Percentiles rank a stretch among this genome's conserved stretches.
Evolutionary conservation across 2,113 vertebrate genomes (phyloP).

Genomic region (Phrynosoma blainvillii): DNA sequence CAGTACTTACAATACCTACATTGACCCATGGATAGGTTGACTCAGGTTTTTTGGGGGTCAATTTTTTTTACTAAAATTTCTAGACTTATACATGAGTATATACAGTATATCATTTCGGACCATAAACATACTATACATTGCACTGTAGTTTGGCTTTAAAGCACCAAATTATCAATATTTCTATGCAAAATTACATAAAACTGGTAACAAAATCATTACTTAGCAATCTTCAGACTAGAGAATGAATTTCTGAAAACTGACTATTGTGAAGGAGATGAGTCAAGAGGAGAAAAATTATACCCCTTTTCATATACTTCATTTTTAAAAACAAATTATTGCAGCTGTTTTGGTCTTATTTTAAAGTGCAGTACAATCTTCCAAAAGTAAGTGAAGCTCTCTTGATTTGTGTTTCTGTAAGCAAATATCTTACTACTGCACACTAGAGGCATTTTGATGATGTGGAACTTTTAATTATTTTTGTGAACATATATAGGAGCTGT

Average conservation of each 20-base stretch:
- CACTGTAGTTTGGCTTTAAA: neutral
- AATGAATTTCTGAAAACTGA: neutral
- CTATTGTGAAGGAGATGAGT: neutral
- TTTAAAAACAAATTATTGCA: neutral
- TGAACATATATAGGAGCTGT: neutral
- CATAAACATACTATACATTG: neutral
- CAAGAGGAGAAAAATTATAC: neutral
- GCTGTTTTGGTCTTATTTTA: neutral
- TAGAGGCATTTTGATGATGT: neutral
- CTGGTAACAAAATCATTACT: neutral
- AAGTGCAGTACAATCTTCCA: neutral
- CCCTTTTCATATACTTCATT: neutral
- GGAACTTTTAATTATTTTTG: neutral
- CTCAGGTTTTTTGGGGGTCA: too few relatives aligned
- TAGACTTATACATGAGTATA: too few relatives aligned
- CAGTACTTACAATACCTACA: too few relatives aligned
- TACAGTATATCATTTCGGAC: neutral
- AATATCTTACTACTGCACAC: slow-evolving; percentile 9
- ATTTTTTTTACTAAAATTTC: too few relatives aligned
- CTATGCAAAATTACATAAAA: neutral
- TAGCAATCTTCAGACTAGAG: neutral
- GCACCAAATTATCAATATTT: neutral
- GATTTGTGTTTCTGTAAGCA: slow-evolving; percentile 24
- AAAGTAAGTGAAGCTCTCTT: slow-evolving; percentile 14
- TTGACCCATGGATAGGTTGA: too few relatives aligned